Evolutionary conservation across 2,797 vertebrate species (phyloP), one percentile per base, ranked within the genome.

Genomic region (Pseudochirops corinnae): DNA sequence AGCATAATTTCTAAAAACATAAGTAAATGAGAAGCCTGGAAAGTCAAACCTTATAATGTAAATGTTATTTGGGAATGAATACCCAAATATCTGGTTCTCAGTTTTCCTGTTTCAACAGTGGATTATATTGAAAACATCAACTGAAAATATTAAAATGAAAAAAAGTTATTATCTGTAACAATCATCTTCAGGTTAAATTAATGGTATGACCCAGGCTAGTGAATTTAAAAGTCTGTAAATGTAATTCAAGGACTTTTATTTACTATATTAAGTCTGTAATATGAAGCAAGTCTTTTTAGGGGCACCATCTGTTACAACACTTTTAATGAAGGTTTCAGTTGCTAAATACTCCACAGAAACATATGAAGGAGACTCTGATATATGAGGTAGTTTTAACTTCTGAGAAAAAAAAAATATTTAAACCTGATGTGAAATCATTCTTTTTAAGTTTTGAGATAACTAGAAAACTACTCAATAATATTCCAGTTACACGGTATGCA

Each of bases 241-340:
- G 94, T 52, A 96, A 95, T 96, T 96, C 95, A 97, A 97, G 95
- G 95, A 94, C 94, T 96, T 82, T 91, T 60, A 55, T 96, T 96
- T 96, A 96, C 96, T 97, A 94, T 58, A 95, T 97, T 97, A 97
- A 95, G 95, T 93, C 93, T 96, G 13, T 13, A 96, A 96, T 97
- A 92, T 92, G 53, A 96, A 98, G 94, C 92, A 97, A 97, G 97
- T 98, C 97, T 97, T 97, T 98, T 98, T 94, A 97, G 95, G 96
- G 97, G 90, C 93, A 97, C 97, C 97, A 97, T 98, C 98, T 91
- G 53, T 56, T 97, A 90, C 93, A 96, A 96, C 97, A 98, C 97
- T 98, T 98, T 96, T 97, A 98, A 97, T 97, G 95, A 96, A 96
- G 95, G 97, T 97, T 98, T 97, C 95, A 96, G 93, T 96, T 97